These are phyloP conservation scores for Syngnathus rostellatus DNA, from an alignment of 2,797 vertebrate genomes.

Conservation along the genomic window DNA sequence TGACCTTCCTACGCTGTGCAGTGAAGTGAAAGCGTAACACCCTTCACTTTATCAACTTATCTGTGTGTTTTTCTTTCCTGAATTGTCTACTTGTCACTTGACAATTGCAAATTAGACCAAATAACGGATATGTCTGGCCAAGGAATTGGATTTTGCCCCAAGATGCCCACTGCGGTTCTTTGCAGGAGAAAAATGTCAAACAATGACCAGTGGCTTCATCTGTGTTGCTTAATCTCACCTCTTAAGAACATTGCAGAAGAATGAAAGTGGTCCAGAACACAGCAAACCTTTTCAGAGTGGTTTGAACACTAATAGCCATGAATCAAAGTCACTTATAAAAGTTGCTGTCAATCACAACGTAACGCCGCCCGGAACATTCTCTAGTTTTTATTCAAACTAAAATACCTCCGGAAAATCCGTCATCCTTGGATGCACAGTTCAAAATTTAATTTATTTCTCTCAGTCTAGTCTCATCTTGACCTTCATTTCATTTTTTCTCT, in stretches of 20 bases:
- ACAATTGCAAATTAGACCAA: slow-evolving; percentile 52
- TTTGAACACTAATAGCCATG: neutral
- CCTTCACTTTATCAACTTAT: slow-evolving; percentile 58
- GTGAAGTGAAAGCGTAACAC: slow-evolving; percentile 49
- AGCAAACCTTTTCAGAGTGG: too few relatives aligned
- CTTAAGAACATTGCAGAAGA: neutral
- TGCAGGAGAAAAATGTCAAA: neutral
- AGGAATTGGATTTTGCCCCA: slow-evolving; percentile 4
- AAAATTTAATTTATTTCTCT: slow-evolving; percentile 11
- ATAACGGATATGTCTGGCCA: slow-evolving; percentile 12
- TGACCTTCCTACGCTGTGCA: slow-evolving; percentile 58
- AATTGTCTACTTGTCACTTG: slow-evolving; percentile 34
- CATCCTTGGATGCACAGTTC: slow-evolving; percentile 6
- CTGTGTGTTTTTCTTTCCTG: slow-evolving; percentile 44
- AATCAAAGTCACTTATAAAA: neutral
- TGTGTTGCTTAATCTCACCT: neutral
- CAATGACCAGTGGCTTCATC: neutral
- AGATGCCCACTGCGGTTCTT: neutral
- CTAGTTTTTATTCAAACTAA: neutral
- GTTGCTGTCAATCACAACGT: neutral
- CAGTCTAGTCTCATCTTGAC: neutral
- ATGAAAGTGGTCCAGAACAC: neutral
- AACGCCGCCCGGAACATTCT: neutral
- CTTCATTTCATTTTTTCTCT: neutral
- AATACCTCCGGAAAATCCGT: neutral